Evolutionary conservation across 53 echinoderm and acorn worm species (phyloP), one percentile per base, ranked within the genome.

Genomic region (Antedon mediterranea): DNA sequence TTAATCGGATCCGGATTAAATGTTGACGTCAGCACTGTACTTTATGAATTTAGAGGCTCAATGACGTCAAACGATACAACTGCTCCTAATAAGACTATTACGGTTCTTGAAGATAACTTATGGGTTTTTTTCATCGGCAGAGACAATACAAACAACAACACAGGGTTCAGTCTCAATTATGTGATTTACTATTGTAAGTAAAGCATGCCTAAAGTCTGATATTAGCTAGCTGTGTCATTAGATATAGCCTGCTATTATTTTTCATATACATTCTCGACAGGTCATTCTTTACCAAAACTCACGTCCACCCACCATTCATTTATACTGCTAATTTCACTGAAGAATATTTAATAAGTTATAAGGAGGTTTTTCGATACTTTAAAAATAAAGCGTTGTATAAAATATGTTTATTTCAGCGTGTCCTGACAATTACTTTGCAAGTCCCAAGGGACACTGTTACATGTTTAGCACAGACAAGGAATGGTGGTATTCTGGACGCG

Each of bases 401-500:
- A 11, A 37, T 37, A 6, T 6, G 6, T 37, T 37, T 37, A n/a
- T 57, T 57, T 13, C 20, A 57, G 57, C 57, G 9, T 85, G 85
- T 34, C 81, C 85, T 20, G n/a, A 0, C 3, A 33, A 33, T 34
- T 85, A 85, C 29, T 81, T 81, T 30, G 70, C 6, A 7, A 77
- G 85, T 15, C 76, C 80, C 32, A 31, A 72, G 31, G 85, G 77
- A 3, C 77, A 72, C 20, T 85, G 85, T 32, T 85, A 79, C 41
- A 30, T 18, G 41, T 34, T 33, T 28, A 77, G 34, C 13, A 9
- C 29, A 4, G 27, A 79, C 72, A 75, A 74, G 3, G 86, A 79
- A 28, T 82, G 82, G 86, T 86, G 86, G 86, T 30, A 33, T 28
- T 18, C 31, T 71, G 77, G 89, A 57, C 34, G 86, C 32, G 32